Conservation (phyloP, 2,888 invertebrate genomes). For the Palloptera scutellata region DNA sequence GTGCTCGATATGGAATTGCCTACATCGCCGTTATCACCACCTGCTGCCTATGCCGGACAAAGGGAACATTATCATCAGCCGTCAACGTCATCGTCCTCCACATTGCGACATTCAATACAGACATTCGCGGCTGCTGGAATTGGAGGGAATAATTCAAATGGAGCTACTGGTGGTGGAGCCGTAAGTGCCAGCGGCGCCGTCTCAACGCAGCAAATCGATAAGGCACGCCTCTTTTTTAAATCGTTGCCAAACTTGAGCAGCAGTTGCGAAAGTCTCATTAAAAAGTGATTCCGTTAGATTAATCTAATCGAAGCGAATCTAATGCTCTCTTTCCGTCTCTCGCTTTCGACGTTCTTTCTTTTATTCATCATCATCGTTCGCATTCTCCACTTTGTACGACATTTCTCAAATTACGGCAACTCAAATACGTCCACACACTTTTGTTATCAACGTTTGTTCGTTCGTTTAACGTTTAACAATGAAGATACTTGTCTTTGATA, state of each 20-base stretch:
- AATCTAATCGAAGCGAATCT: not conserved
- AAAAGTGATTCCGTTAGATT: conserved; percentile 49
- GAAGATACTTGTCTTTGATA: not conserved
- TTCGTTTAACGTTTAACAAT: not conserved
- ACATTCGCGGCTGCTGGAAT: conserved; percentile 46
- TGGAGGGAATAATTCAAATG: conserved; percentile 20
- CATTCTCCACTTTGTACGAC: not conserved
- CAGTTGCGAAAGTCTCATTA: conserved; percentile 72
- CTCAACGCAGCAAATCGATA: conserved; percentile 47
- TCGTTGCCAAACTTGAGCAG: conserved; percentile 78
- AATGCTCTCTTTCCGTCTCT: not conserved
- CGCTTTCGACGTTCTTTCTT: not conserved
- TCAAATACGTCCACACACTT: too few species aligned
- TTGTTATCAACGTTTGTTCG: not conserved
- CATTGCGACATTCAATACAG: conserved; percentile 56
- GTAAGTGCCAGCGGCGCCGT: conserved; percentile 35
- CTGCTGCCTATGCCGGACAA: conserved; percentile 46
- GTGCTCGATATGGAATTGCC: conserved; percentile 57
- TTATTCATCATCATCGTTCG: not conserved
- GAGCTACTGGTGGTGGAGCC: conserved; percentile 27
- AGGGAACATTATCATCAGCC: conserved; percentile 1
- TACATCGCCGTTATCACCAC: conserved; percentile 53
- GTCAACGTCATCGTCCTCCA: conserved; percentile 18
- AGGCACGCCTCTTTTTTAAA: conserved; percentile 66
- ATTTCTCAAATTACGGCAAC: too few species aligned